Evolutionary conservation across 1,140 invertebrate species (phyloP).

Genomic region (Pachyrhynchus sulphureomaculatus): DNA sequence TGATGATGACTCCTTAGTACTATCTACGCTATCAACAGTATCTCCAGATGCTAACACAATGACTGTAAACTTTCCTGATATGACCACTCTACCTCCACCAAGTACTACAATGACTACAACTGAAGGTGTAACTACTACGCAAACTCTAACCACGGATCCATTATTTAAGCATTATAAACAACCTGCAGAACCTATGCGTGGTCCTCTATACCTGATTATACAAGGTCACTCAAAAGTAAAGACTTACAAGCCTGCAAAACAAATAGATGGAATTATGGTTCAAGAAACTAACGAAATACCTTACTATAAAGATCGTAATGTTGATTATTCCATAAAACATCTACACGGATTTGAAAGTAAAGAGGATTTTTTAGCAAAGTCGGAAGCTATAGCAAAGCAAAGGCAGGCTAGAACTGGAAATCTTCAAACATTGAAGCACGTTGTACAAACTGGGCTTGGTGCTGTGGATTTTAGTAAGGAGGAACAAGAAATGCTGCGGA

Average conservation of each 20-base stretch:
- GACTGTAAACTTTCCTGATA: background rate
- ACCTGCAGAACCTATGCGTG: slow-evolving; percentile 60
- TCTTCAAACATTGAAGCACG: slow-evolving; percentile 46
- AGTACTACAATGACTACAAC: slow-evolving; percentile 36
- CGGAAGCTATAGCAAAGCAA: slow-evolving; percentile 8
- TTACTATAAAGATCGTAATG: slow-evolving; percentile 38
- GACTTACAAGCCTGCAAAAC: slow-evolving; percentile 70
- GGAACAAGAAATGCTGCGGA: slow-evolving; percentile 44
- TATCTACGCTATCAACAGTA: background rate
- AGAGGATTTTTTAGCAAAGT: slow-evolving; percentile 38
- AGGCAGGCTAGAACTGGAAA: slow-evolving; percentile 40
- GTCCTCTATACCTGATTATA: slow-evolving; percentile 76
- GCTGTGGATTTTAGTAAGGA: slow-evolving; percentile 41
- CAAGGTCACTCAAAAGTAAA: slow-evolving; percentile 82
- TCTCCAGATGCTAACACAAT: background rate
- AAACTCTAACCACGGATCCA: slow-evolving; percentile 57
- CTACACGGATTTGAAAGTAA: slow-evolving; percentile 53
- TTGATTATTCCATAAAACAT: slow-evolving; percentile 53
- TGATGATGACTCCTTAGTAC: background rate
- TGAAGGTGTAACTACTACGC: slow-evolving; percentile 47
- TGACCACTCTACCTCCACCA: background rate
- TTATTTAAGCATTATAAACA: slow-evolving; percentile 65
- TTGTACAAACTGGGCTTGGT: slow-evolving; percentile 46
- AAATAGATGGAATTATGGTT: slow-evolving; percentile 50
- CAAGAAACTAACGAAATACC: slow-evolving; percentile 59